Conservation (phyloP, 2,888 invertebrate genomes). For the Oscheius onirici region DNA sequence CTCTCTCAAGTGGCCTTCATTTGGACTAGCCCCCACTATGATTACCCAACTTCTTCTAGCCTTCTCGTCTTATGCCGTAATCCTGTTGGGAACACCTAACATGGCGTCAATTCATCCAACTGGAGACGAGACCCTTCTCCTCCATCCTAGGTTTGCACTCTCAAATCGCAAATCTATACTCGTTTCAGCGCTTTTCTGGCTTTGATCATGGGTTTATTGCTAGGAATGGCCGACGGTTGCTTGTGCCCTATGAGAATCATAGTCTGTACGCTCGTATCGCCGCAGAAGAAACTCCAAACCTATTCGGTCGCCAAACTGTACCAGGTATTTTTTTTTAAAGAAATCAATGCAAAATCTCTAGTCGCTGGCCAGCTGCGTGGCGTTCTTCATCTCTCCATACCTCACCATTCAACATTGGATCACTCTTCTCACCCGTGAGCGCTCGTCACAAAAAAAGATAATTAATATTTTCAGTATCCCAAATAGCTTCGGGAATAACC, state of each 20-base stretch:
- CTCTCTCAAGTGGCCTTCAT: slow-evolving; percentile 20
- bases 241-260: slow-evolving; percentile 29
- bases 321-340: neutral
- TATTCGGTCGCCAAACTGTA: slow-evolving; percentile 33
- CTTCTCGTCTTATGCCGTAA: slow-evolving; percentile 20
- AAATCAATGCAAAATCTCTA: neutral
- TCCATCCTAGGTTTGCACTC: too few relatives aligned
- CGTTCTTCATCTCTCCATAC: slow-evolving; percentile 31
- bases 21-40: slow-evolving; percentile 31
- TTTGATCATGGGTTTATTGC: slow-evolving; percentile 29
- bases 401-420: slow-evolving; percentile 30
- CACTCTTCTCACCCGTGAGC: neutral
- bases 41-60: slow-evolving; percentile 21
- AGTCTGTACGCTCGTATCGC: slow-evolving; percentile 27
- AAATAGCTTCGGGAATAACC: slow-evolving; percentile 18
- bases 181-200: slow-evolving; percentile 3
- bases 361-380: slow-evolving; percentile 31
- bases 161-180: too few relatives aligned
- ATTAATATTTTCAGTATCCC: slow-evolving; percentile 5
- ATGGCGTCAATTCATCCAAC: slow-evolving; percentile 25
- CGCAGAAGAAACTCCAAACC: slow-evolving; percentile 28
- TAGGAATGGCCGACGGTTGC: slow-evolving; percentile 29
- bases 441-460: neutral
- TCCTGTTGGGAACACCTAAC: slow-evolving; percentile 20
- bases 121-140: slow-evolving; percentile 11